Conservation (phyloP, 2,888 invertebrate genomes). For the Mayetiola destructor region DNA sequence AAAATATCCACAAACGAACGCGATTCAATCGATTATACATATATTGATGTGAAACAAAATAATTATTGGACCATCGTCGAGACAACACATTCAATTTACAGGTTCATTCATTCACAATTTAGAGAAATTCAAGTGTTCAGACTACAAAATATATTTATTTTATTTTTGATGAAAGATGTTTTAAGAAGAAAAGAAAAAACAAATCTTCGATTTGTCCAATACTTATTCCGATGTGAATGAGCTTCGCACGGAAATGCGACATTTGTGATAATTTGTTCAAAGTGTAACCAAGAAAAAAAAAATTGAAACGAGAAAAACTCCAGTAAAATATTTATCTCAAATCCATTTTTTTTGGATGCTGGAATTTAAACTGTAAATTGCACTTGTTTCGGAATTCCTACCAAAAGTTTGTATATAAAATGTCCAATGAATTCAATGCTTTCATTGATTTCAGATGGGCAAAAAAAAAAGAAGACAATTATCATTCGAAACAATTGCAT, state of each 20-base stretch:
- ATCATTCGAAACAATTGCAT: neutral
- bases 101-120: too few relatives aligned
- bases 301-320: constrained; percentile 1
- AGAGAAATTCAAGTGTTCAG: too few relatives aligned
- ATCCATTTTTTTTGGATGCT: too few relatives aligned
- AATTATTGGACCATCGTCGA: constrained; percentile 11
- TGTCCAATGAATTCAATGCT: too few relatives aligned
- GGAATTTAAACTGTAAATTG: constrained; percentile 7
- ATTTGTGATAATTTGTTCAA: constrained; percentile 13
- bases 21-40: neutral
- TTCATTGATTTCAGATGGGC: too few relatives aligned
- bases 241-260: neutral
- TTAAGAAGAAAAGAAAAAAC: neutral
- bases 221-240: constrained; percentile 11
- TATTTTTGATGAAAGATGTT: neutral
- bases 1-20: constrained; percentile 9
- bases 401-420: too few relatives aligned
- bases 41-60: neutral
- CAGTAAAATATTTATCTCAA: too few relatives aligned
- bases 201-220: constrained; percentile 1
- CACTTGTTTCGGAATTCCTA: neutral
- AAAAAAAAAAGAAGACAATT: too few relatives aligned
- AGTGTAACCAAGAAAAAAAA: neutral
- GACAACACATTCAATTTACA: neutral
- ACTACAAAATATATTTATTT: too few relatives aligned